phyloP scores from a whole-genome alignment of 2,797 vertebrate genomes.

The Hydrolagus colliei region DNA sequence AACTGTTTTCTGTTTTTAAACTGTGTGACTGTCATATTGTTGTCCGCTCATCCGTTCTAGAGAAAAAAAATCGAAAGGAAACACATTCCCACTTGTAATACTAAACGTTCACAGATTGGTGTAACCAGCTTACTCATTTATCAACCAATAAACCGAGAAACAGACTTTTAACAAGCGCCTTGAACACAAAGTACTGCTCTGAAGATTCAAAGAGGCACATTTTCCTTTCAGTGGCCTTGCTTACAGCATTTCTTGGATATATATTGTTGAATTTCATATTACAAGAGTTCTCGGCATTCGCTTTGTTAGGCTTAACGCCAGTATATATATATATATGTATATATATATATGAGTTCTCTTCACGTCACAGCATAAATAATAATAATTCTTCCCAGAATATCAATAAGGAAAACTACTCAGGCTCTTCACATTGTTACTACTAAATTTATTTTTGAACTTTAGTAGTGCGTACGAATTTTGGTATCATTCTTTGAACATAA shows the following conservation, averaged over 20 bases:
- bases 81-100: conserved; percentile 32
- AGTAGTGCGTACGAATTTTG: conserved; percentile 50
- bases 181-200: conserved; percentile 25
- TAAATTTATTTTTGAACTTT: conserved; percentile 43
- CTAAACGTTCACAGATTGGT: conserved; percentile 33
- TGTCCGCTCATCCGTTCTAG: conserved; percentile 30
- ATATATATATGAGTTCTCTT: not conserved
- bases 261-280: not conserved
- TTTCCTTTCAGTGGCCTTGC: conserved; percentile 32
- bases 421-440: conserved; percentile 28
- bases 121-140: conserved; percentile 32
- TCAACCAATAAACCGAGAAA: conserved; percentile 30
- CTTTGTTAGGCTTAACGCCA: not conserved
- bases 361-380: not conserved
- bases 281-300: not conserved
- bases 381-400: not conserved
- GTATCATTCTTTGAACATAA: conserved; percentile 41
- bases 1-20: conserved; percentile 22
- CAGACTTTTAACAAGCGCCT: conserved; percentile 21
- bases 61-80: conserved; percentile 28
- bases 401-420: conserved; percentile 24
- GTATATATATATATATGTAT: not conserved
- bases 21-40: conserved; percentile 23
- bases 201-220: not conserved
- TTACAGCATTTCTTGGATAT: conserved; percentile 5